A percentile compares a stretch with the other conserved stretches of the same genome.
Conservation (phyloP, 2,797 vertebrate species). For the Myotis myotis region DNA sequence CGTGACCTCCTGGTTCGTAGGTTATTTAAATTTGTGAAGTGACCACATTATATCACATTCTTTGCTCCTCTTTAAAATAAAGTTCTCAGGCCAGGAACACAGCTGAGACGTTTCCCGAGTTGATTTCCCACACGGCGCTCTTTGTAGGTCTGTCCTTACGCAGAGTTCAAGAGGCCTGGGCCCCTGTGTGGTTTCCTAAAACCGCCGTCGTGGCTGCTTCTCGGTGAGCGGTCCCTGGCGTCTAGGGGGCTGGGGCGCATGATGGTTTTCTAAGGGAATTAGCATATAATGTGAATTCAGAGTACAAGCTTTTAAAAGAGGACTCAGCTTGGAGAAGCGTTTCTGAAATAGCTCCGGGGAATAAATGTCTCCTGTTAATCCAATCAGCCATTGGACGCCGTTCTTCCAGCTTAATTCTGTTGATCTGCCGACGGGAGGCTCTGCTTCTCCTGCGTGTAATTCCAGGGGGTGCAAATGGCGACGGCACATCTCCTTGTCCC, state of each 20-base stretch:
- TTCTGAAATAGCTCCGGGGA: constrained; percentile 65
- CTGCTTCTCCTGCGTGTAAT: constrained; percentile 49
- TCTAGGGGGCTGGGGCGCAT: constrained; percentile 25
- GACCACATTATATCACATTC: background rate
- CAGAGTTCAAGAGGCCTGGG: background rate
- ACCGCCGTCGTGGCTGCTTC: background rate
- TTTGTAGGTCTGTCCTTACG: background rate
- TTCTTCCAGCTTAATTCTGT: constrained; percentile 65
- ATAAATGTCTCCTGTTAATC: constrained; percentile 74
- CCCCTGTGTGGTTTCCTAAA: constrained; percentile 13
- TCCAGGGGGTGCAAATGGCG: constrained; percentile 46
- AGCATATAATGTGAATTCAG: constrained; percentile 72
- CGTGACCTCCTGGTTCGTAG: no score
- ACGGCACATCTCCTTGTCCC: constrained; percentile 48
- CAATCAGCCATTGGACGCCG: constrained; percentile 62
- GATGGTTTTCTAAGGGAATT: constrained; percentile 68
- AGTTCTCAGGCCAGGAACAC: background rate
- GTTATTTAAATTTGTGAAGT: background rate
- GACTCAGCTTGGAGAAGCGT: constrained; percentile 49
- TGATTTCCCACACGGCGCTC: background rate
- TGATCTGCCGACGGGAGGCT: constrained; percentile 62
- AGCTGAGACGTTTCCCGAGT: background rate
- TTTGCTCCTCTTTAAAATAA: background rate
- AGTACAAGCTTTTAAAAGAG: constrained; percentile 35
- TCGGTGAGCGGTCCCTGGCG: constrained; percentile 52